Evolutionary conservation across 92 coral and sea anemone species (phyloP).

Genomic region (Virgularia gustaviana): DNA sequence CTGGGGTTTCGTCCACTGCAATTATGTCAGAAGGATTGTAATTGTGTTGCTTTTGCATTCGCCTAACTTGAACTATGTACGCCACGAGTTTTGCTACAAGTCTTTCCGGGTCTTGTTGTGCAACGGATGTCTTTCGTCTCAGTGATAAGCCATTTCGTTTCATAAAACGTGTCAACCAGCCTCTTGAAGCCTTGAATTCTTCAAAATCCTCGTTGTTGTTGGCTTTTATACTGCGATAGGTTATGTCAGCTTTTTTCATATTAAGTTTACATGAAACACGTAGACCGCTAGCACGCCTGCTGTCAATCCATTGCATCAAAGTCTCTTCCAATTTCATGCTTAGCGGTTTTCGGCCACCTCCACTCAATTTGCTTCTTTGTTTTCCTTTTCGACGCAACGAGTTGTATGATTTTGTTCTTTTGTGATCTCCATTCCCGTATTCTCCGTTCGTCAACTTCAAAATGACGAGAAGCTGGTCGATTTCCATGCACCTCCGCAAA

Average conservation of each 20-base stretch:
- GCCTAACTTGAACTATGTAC: constrained; percentile 54
- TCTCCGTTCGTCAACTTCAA: constrained; percentile 36
- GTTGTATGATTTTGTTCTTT: constrained; percentile 15
- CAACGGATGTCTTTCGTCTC: constrained; percentile 67
- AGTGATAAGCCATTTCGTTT: constrained; percentile 36
- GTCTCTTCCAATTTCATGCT: constrained; percentile 9
- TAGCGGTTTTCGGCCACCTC: constrained; percentile 28
- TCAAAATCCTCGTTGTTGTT: constrained; percentile 14
- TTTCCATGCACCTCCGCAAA: constrained; percentile 64
- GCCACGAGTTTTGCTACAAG: constrained; percentile 64
- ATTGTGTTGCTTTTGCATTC: constrained; percentile 28
- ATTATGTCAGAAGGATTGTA: constrained; percentile 16
- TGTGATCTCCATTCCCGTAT: constrained; percentile 35
- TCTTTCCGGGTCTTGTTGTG: constrained; percentile 68
- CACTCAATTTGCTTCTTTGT: constrained; percentile 32
- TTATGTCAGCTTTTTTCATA: constrained; percentile 36
- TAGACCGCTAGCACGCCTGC: constrained; percentile 29
- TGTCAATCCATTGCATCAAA: constrained; percentile 27
- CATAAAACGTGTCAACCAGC: constrained; percentile 15
- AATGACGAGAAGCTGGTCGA: constrained; percentile 66
- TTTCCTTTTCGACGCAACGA: constrained; percentile 38
- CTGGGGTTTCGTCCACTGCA: constrained; percentile 49
- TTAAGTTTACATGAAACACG: constrained; percentile 34
- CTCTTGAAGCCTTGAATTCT: constrained; percentile 33
- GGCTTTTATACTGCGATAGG: constrained; percentile 13